Evolutionary conservation across 2,888 invertebrate species (phyloP), one percentile per base, ranked within the genome.

Genomic region (Liodrosophila aerea): DNA sequence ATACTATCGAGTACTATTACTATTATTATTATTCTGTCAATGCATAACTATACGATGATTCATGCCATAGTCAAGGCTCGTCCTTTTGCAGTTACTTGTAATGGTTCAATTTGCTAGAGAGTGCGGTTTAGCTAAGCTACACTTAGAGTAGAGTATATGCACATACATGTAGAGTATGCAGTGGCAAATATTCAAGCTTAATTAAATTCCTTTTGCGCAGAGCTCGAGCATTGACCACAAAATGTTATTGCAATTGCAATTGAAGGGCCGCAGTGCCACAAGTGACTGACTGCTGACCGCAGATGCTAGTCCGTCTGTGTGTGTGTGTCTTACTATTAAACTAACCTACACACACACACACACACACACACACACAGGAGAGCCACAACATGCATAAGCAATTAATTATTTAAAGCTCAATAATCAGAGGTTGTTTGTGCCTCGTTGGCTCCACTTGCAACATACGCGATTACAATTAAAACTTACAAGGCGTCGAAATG

Each of bases 321-420:
- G 29, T 46, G 18, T 69, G 51, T 31, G 41, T 46, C 46, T 36
- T 34, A 22, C 31, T 31, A 31, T 40, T 40, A 41, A 13, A 33
- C 13, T 36, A n/a, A 41, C 13, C 4, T 1, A 13, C 13, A 36
- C n/a, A 12, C 41, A 13, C 15, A 16, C 39, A 30, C 41, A 43
- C 39, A 50, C 16, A n/a, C 22, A 36, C 31, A 27, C 27, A 15
- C 30, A 22, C 34, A 31, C 7, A 29, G 22, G 15, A 9, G 15
- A 15, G 15, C 43, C 34, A 68, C 50, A 54, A 52, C 52, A 69
- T 53, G 52, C 49, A 73, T 74, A 63, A 52, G 73, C 73, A 68
- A 78, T 78, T 82, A 72, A 82, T 85, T 85, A 78, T 85, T 78
- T 82, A 85, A 82, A 72, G 73, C 76, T 61, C 59, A 78, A 85